Evolutionary conservation across 2,888 invertebrate species (phyloP).

Genomic region (Drosophila paramelanica): DNA sequence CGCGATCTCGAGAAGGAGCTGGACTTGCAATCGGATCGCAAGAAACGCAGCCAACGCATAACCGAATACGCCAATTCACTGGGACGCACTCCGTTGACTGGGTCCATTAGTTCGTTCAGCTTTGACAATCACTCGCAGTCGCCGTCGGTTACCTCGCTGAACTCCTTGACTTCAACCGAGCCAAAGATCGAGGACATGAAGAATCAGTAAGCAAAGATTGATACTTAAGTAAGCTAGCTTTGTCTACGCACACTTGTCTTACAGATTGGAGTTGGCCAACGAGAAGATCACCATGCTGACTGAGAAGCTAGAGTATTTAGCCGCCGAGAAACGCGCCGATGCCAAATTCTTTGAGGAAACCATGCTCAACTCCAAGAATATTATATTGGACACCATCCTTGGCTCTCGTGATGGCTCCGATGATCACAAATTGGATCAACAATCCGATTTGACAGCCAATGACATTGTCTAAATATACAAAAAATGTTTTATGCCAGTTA

Average conservation of each 20-base stretch:
- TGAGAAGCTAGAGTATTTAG: slow-evolving; percentile 78
- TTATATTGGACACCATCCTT: slow-evolving; percentile 79
- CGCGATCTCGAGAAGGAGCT: slow-evolving; percentile 82
- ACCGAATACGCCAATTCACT: slow-evolving; percentile 79
- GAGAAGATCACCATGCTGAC: slow-evolving; percentile 82
- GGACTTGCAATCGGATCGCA: slow-evolving; percentile 78
- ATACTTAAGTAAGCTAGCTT: not conserved
- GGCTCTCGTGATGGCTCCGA: slow-evolving; percentile 30
- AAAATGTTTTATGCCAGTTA: slow-evolving; percentile 18
- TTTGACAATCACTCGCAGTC: slow-evolving; percentile 81
- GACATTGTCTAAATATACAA: slow-evolving; percentile 19
- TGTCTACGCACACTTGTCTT: not conserved
- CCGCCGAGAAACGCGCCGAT: slow-evolving; percentile 82
- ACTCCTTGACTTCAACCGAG: slow-evolving; percentile 17
- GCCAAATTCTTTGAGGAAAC: slow-evolving; percentile 81
- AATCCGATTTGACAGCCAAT: slow-evolving; percentile 13
- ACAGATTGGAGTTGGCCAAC: slow-evolving; percentile 81
- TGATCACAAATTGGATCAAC: not conserved
- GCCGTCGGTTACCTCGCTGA: slow-evolving; percentile 41
- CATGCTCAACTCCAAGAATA: slow-evolving; percentile 79
- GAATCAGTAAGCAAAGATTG: slow-evolving; percentile 73
- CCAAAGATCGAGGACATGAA: slow-evolving; percentile 72
- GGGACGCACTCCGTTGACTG: slow-evolving; percentile 64
- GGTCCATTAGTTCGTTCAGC: slow-evolving; percentile 72
- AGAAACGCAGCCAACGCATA: slow-evolving; percentile 82